These are phyloP conservation scores for Apantesis nais DNA, from an alignment of 2,888 invertebrate species.

Conservation along the genomic window DNA sequence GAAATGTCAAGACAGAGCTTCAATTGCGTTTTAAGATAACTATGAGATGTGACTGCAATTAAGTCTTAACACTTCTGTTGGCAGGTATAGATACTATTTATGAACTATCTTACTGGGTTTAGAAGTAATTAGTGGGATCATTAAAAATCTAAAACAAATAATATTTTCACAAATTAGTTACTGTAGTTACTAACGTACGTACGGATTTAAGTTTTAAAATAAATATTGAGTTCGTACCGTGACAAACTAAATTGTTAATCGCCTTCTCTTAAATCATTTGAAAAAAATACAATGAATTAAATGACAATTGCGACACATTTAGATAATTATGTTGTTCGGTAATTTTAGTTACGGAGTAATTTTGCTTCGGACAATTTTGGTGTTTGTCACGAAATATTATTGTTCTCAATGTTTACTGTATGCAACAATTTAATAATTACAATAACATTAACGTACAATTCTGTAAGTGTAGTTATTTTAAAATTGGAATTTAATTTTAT, in stretches of 20 bases:
- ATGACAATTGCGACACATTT: constrained; percentile 27
- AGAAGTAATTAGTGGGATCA: not conserved
- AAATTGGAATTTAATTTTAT: not conserved
- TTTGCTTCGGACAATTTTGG: constrained; percentile 33
- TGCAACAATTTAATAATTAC: not conserved
- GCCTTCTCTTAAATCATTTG: not conserved
- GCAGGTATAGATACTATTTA: not conserved
- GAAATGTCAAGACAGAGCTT: not conserved
- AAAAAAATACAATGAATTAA: constrained; percentile 8
- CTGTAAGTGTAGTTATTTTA: not conserved
- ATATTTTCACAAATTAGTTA: not conserved
- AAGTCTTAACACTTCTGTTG: not conserved
- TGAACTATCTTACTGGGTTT: not conserved
- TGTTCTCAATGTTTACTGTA: constrained; percentile 1
- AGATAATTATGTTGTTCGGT: constrained; percentile 29
- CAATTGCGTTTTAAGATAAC: not conserved
- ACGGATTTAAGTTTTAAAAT: no score
- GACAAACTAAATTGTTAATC: not conserved
- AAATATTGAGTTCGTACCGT: not conserved
- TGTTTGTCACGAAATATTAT: constrained; percentile 26
- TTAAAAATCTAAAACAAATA: not conserved
- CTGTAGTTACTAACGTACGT: not conserved
- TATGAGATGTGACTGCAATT: not conserved
- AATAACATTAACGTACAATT: not conserved
- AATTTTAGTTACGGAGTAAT: constrained; percentile 26